Evolutionary conservation across 2,797 vertebrate genomes (phyloP), one percentile per base, ranked within the genome.

Genomic region (Rhincodon typus): DNA sequence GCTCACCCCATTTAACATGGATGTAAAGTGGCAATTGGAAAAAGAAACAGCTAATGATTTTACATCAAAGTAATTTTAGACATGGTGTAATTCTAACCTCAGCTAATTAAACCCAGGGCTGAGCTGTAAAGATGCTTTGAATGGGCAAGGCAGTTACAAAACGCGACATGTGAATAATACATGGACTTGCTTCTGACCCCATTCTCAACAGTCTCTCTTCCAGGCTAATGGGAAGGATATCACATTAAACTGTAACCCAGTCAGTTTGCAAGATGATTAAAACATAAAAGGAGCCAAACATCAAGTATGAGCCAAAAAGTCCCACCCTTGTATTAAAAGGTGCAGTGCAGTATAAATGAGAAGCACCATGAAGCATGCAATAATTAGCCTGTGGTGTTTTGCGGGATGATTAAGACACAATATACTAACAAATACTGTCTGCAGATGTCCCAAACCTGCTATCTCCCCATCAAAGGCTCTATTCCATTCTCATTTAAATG

Each of bases 151-250:
- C 96, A 95, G 94, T 96, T 96, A 96, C 96, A 96, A 96, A 91
- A 96, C 34, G 42, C 96, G 96, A 90, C 69, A 95, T 95, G 94
- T 98, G 96, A 98, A 98, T 97, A 97, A 98, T 98, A 98, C 87
- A 98, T 95, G 23, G 70, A n/a, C 69, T 95, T 97, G 96, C 97
- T 96, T 96, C 96, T 96, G 94, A 95, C 96, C 27, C 72, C 87
- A 25, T 95, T 74, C 94, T 74, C 70, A 95, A 72, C 53, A 50
- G 69, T 70, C 42, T 95, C 94, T 95, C 46, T 77, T 53, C 70
- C 70, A 77, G 94, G 42, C 70, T 77, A 95, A 77, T 95, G 94
- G 94, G 69, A 53, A 95, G 25, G 72, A 77, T 95, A 74, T 77
- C 69, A 50, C 30, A 17, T 95, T 53, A 95, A 95, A 77, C 42